Base-by-base conservation (phyloP, 2,113 vertebrate genomes). In the Polypterus senegalus region DNA sequence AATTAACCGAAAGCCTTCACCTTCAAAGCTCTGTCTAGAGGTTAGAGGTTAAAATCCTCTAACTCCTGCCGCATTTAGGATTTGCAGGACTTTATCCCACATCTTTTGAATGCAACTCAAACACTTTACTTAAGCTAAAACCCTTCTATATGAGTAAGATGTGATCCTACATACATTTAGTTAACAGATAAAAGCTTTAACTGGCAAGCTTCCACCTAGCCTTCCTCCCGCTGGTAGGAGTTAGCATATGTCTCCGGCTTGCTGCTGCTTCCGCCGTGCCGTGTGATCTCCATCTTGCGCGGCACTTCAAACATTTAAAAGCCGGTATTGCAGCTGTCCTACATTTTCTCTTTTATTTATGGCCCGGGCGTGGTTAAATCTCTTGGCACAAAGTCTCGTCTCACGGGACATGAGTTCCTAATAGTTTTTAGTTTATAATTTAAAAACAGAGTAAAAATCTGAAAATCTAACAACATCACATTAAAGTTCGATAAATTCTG, bases 51-150 rank as follows among this genome's bases (percentile, higher is more conserved):
- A 69, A 59, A 74, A 67, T 47, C 71, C 58, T 59, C 58, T 65
- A 76, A 46, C 55, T 60, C 51, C 66, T 73, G 67, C n/a, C n/a
- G n/a, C n/a, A n/a, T n/a, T 11, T 73, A 76, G 67, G 60, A 68
- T 65, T 52, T 76, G 60, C 70, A 58, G 56, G 69, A 71, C 8
- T 61, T 10, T 69, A 73, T 49, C 73, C 55, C 64, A 69, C 69
- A 77, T 70, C 66, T 63, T 58, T 66, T 75, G 56, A 61, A 65
- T 73, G 74, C 74, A 75, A 74, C 60, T 7, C 74, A 75, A 56
- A 66, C 46, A 64, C 70, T 75, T 71, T 75, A 60, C 71, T 73
- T 76, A 75, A 71, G 66, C 70, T 75, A 76, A 75, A 66, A 59
- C 67, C 66, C 65, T 61, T 0, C 66, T 76, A 71, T 67, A 65